Conservation (phyloP, 2,888 invertebrate species). For the Eumerus sabulonum region DNA sequence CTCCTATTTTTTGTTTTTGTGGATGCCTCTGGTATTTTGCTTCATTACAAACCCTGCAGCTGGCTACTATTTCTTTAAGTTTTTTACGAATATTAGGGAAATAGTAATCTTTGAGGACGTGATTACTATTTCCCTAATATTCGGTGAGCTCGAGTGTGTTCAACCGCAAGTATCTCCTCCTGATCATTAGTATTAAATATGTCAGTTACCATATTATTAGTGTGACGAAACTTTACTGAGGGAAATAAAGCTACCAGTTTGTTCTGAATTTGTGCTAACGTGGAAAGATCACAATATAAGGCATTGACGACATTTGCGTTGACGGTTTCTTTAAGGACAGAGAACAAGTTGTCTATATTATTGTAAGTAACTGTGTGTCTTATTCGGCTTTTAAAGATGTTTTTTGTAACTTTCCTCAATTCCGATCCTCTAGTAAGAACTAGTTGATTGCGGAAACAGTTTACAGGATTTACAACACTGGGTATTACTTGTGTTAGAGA, state of each 20-base stretch:
- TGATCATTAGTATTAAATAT: constrained; percentile 19
- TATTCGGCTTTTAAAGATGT: constrained; percentile 44
- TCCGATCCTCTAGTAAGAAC: neutral
- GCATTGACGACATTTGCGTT: constrained; percentile 38
- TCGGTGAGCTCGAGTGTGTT: constrained; percentile 42
- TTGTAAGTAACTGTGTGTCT: constrained; percentile 33
- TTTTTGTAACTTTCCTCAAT: constrained; percentile 27
- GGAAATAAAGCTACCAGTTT: constrained; percentile 17
- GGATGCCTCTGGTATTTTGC: constrained; percentile 32
- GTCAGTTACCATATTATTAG: constrained; percentile 5
- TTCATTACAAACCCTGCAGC: constrained; percentile 28
- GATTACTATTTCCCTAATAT: constrained; percentile 24
- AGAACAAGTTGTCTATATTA: no score
- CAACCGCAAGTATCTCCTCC: constrained; percentile 7
- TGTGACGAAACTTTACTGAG: constrained; percentile 4
- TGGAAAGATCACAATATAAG: constrained; percentile 39
- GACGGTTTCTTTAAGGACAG: constrained; percentile 3
- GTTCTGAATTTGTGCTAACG: constrained; percentile 45
- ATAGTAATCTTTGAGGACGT: constrained; percentile 24
- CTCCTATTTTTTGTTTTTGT: constrained; percentile 13
- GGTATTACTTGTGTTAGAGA: constrained; percentile 18
- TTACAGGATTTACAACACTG: constrained; percentile 14
- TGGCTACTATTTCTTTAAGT: constrained; percentile 20
- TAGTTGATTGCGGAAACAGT: constrained; percentile 28
- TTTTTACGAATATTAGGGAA: constrained; percentile 29